Conservation (phyloP, 2,113 vertebrate genomes). For the Notothenia rossii region DNA sequence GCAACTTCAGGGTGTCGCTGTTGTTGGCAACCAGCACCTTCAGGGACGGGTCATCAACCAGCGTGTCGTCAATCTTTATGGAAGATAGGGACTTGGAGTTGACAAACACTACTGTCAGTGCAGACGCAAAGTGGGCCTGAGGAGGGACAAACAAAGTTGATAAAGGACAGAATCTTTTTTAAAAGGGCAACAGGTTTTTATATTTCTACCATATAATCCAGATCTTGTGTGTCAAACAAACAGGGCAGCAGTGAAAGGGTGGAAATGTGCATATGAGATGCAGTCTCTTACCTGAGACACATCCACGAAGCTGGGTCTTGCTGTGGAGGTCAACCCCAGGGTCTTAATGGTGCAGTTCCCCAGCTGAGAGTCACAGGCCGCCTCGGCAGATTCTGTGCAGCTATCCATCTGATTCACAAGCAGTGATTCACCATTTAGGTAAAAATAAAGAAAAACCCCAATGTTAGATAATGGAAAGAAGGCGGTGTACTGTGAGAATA, state of each 20-base stretch:
- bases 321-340: conserved; percentile 91
- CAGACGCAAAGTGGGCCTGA: conserved; percentile 88
- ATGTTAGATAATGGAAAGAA: conserved; percentile 21
- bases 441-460: not conserved
- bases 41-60: conserved; percentile 94
- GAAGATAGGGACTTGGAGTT: conserved; percentile 97
- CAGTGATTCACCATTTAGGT: conserved; percentile 45
- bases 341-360: conserved; percentile 94
- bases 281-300: conserved; percentile 87
- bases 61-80: conserved; percentile 94
- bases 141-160: not conserved
- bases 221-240: not conserved
- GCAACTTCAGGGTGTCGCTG: conserved; percentile 91
- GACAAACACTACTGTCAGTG: conserved; percentile 95
- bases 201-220: no score
- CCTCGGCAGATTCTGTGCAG: conserved; percentile 91
- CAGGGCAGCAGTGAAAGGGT: not conserved
- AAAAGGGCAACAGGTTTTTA: not conserved
- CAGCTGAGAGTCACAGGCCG: conserved; percentile 92
- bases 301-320: conserved; percentile 93
- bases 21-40: conserved; percentile 97
- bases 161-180: not conserved
- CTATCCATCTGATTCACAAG: conserved; percentile 88
- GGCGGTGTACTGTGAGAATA: conserved; percentile 30
- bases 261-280: not conserved